A percentile compares a stretch with the other conserved stretches of the same genome.
Evolutionary conservation across 2,888 invertebrate species (phyloP).

Genomic region (Orthosia gracilis): DNA sequence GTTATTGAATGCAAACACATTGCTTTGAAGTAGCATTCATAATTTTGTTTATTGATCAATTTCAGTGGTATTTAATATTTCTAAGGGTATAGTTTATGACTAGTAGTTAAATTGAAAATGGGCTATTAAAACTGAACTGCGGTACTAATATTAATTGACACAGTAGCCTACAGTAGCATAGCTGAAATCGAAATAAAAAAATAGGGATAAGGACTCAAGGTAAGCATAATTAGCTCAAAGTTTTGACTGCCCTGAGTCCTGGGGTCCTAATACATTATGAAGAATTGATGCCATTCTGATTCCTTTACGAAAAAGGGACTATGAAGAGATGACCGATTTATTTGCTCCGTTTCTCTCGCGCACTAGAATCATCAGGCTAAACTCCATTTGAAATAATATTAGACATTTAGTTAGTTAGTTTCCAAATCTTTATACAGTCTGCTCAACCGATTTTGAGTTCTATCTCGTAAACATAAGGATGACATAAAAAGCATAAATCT

Average conservation of each 20-base stretch:
- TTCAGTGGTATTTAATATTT: background rate
- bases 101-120: background rate
- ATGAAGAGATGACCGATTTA: background rate
- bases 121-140: slow-evolving; percentile 4
- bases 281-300: background rate
- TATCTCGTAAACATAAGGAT: too few species aligned
- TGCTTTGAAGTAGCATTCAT: slow-evolving; percentile 26
- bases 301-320: background rate
- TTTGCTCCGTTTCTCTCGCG: background rate
- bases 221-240: background rate
- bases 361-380: background rate
- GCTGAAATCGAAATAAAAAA: background rate
- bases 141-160: background rate
- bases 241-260: background rate
- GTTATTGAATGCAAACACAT: background rate
- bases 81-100: background rate
- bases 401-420: too few species aligned
- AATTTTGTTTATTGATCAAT: slow-evolving; percentile 7
- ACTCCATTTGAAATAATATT: too few species aligned
- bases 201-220: background rate
- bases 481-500: too few species aligned
- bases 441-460: too few species aligned
- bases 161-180: background rate
- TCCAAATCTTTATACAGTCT: too few species aligned
- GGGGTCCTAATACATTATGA: background rate